phyloP scores from a whole-genome alignment of 1,140 invertebrate species.

The Reticulitermes speratus region DNA sequence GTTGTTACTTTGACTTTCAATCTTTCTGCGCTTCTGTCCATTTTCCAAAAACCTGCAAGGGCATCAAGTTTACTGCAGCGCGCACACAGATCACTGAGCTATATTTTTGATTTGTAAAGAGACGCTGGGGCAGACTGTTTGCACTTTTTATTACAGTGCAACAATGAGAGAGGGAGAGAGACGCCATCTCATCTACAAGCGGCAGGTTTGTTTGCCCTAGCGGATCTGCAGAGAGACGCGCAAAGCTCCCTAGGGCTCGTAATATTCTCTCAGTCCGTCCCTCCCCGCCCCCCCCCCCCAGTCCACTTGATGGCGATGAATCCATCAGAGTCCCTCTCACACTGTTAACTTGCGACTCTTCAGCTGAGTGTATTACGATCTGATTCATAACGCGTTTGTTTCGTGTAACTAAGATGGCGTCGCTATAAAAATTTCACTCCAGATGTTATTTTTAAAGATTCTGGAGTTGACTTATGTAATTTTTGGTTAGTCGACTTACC shows the following conservation, averaged over 20 bases:
- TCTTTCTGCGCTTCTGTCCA: too few relatives aligned
- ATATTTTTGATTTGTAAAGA: constrained; percentile 20
- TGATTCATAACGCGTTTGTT: neutral
- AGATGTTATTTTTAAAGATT: too few relatives aligned
- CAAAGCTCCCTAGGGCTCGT: constrained; percentile 7
- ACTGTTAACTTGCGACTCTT: neutral
- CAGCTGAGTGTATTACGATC: neutral
- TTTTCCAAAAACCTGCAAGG: neutral
- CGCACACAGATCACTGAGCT: neutral
- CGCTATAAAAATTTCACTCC: too few relatives aligned
- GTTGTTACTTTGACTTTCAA: too few relatives aligned
- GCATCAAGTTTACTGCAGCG: neutral
- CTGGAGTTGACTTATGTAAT: too few relatives aligned
- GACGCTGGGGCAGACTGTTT: neutral
- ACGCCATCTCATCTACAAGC: constrained; percentile 17
- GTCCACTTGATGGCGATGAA: constrained; percentile 4
- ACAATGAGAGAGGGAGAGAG: constrained; percentile 5
- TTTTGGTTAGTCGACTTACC: too few relatives aligned
- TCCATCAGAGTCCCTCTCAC: neutral
- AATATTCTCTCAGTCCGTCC: neutral
- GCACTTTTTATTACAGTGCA: constrained; percentile 18
- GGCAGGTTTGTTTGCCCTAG: constrained; percentile 9
- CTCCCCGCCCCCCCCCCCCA: neutral
- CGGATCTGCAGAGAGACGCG: neutral
- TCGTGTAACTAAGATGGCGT: neutral